Evolutionary conservation across 2,797 vertebrate genomes (phyloP), one percentile per base, ranked within the genome.

Genomic region (Cichlasoma orientale): DNA sequence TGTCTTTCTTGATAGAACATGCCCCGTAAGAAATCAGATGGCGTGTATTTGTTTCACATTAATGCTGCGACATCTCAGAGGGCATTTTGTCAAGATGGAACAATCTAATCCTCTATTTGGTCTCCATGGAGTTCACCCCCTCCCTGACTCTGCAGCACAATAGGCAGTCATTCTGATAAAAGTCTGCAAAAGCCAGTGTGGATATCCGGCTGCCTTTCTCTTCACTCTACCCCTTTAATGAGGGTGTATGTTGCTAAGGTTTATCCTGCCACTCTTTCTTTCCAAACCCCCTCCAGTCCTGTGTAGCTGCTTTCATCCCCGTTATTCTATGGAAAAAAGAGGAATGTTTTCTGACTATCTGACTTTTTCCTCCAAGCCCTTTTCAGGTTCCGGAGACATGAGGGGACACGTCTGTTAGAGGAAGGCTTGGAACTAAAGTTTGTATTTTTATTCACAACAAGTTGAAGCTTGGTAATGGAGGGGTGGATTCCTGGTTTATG

Each of bases 211-310:
- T 75, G 72, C 82, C 79, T 82, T 84, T 86, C 87, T 82, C 73
- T 86, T 44, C 38, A 2, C 75, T 61, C 84, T 75, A 38, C 69
- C 82, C 54, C 69, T 80, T 85, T 91, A 93, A 93, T 92, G 81
- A 90, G 80, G 80, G 87, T 89, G 84, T 90, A 75, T 79, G 77
- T 52, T 68, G 77, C 79, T 86, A 81, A 61, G 85, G 85, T 87
- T 93, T 89, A 92, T 91, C 89, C 87, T 86, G 83, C 78, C 78
- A 84, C 89, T 88, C 85, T 91, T 88, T 91, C 80, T 91, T 89
- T 90, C 87, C 87, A 79, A 77, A 85, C 80, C 80, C 77, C 78
- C 52, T 80, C 50, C 78, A 75, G 74, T 78, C 85, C 80, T 86
- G 75, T 79, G 58, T 75, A 80, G 66, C 50, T 82, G 57, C 47